Conservation (phyloP, 2,888 invertebrate species). For the Drosophila tanythrix region DNA sequence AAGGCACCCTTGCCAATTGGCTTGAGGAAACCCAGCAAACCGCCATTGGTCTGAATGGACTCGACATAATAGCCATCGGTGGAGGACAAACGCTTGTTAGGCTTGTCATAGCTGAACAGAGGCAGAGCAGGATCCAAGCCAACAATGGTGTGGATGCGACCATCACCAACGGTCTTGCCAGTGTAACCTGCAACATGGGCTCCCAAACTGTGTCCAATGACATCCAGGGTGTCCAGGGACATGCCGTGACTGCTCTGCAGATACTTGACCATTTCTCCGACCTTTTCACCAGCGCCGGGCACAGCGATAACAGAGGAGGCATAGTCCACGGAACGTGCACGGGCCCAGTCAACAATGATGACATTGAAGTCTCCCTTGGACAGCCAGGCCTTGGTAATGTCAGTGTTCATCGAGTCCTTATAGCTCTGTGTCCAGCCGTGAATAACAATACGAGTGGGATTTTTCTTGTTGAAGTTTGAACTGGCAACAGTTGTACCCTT, state of each 20-base stretch:
- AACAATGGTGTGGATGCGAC: too few relatives aligned
- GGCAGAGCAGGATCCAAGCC: too few relatives aligned
- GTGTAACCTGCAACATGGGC: too few relatives aligned
- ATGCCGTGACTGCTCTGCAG: constrained; percentile 85
- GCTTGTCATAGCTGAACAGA: too few relatives aligned
- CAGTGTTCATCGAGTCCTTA: constrained; percentile 49
- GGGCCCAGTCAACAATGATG: constrained; percentile 87
- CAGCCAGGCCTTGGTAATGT: constrained; percentile 85
- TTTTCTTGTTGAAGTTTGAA: constrained; percentile 49
- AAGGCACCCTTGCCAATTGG: too few relatives aligned
- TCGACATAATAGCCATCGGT: too few relatives aligned
- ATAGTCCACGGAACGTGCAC: constrained; percentile 86
- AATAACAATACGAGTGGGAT: constrained; percentile 47
- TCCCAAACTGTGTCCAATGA: too few relatives aligned
- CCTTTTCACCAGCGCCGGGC: constrained; percentile 61
- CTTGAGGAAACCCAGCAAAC: too few relatives aligned
- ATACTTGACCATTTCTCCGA: constrained; percentile 69
- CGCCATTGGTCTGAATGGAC: too few relatives aligned
- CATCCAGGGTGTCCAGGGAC: constrained; percentile 85
- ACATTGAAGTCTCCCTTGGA: constrained; percentile 87
- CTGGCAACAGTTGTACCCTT: constrained; percentile 24
- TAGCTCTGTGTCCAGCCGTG: constrained; percentile 87
- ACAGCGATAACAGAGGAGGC: constrained; percentile 85
- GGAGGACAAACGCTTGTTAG: too few relatives aligned
- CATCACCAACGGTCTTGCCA: too few relatives aligned